These are phyloP conservation scores for Trematocara marginatum DNA, from an alignment of 2,113 vertebrate genomes.

Conservation along the genomic window DNA sequence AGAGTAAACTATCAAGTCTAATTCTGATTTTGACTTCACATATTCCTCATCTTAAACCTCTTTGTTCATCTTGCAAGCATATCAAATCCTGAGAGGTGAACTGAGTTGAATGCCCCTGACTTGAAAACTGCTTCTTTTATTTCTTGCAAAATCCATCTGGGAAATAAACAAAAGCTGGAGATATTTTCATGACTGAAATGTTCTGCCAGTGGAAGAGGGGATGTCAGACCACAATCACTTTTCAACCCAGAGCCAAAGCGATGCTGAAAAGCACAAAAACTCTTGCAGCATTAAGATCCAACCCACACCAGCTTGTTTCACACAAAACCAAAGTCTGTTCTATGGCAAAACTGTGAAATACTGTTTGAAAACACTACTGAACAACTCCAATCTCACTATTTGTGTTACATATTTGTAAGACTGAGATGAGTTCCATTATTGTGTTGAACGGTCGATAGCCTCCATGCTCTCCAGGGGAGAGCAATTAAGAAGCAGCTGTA, in stretches of 20 bases:
- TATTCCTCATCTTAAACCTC: neutral
- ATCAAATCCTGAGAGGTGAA: neutral
- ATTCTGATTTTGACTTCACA: neutral
- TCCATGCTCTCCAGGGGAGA: neutral
- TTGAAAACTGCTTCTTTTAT: neutral
- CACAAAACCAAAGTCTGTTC: neutral
- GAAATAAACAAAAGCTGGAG: neutral
- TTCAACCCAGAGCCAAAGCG: neutral
- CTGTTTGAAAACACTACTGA: neutral
- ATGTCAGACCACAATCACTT: neutral
- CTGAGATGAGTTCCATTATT: neutral
- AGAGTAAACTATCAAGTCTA: neutral
- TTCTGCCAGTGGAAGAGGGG: neutral
- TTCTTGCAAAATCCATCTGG: neutral
- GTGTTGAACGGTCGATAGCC: constrained; percentile 13
- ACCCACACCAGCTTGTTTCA: neutral
- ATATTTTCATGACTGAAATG: neutral
- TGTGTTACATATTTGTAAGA: neutral
- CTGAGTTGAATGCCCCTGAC: neutral
- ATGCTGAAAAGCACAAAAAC: neutral
- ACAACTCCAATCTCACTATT: neutral
- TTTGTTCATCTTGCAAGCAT: neutral
- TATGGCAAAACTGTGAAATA: neutral
- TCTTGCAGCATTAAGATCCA: neutral
- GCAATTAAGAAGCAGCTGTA: constrained; percentile 33